These are phyloP conservation scores for Caenorhabditis inopinata DNA, from an alignment of 1,140 invertebrate species.

Conservation along the genomic window DNA sequence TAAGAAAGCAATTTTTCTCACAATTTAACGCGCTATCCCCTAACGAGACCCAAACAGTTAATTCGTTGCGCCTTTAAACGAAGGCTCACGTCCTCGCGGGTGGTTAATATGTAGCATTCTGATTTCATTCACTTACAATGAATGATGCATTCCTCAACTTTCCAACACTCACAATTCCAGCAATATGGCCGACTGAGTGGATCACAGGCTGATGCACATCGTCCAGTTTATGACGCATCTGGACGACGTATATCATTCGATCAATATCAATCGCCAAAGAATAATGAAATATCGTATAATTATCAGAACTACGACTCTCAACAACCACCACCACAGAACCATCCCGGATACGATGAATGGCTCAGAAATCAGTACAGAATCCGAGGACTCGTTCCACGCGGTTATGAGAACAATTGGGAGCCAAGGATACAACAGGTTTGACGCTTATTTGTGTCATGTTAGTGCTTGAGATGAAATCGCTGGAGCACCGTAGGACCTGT, in stretches of 20 bases:
- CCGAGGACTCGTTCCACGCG: background rate
- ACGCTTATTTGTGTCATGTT: background rate
- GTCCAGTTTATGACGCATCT: background rate
- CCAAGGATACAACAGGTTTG: background rate
- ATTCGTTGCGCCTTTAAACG: no score
- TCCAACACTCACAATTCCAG: background rate
- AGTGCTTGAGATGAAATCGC: no score
- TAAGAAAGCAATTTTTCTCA: no score
- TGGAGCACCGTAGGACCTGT: no score
- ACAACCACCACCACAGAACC: background rate
- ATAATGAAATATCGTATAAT: background rate
- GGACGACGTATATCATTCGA: background rate
- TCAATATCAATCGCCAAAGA: background rate
- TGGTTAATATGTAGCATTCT: no score
- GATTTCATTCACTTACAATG: no score
- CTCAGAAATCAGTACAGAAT: constrained; percentile 12
- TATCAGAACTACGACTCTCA: background rate
- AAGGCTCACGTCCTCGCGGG: no score
- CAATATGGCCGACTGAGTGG: background rate
- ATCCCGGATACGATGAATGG: constrained; percentile 13
- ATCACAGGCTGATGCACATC: background rate
- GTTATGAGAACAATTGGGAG: background rate
- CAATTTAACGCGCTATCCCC: no score
- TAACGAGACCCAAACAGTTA: no score
- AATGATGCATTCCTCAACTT: no score